Evolutionary conservation across 2,888 invertebrate genomes (phyloP).

Genomic region (Chydorus sphaericus): DNA sequence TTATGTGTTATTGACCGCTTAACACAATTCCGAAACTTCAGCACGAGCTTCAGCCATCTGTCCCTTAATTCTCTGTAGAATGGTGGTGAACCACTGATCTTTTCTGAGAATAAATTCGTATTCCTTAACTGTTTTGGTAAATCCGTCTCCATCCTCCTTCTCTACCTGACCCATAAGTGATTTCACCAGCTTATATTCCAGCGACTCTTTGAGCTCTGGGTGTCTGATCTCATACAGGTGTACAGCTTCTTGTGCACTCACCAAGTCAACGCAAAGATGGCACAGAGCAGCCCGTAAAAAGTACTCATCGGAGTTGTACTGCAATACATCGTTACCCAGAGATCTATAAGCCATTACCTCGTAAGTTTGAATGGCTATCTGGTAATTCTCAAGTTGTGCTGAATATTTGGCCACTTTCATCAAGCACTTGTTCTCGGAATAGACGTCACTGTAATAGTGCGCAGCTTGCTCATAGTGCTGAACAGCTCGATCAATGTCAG

Average conservation of each 20-base stretch:
- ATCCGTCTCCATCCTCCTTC: conserved; percentile 87
- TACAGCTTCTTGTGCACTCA: conserved; percentile 87
- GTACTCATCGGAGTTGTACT: conserved; percentile 97
- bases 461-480: conserved; percentile 82
- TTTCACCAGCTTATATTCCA: conserved; percentile 89
- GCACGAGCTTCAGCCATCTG: conserved; percentile 68
- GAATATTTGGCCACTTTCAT: conserved; percentile 95
- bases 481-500: conserved; percentile 73
- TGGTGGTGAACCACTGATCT: conserved; percentile 94
- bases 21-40: conserved; percentile 74
- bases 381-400: conserved; percentile 90
- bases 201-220: conserved; percentile 87
- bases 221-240: conserved; percentile 86
- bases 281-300: conserved; percentile 94
- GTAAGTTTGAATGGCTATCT: conserved; percentile 91
- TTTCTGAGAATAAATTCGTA: conserved; percentile 93
- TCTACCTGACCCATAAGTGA: conserved; percentile 45
- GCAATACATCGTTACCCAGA: conserved; percentile 84
- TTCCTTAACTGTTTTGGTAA: conserved; percentile 85
- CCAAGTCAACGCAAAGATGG: conserved; percentile 84
- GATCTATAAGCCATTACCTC: conserved; percentile 84
- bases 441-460: conserved; percentile 66
- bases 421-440: conserved; percentile 95
- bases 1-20: conserved; percentile 28
- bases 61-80: conserved; percentile 88